phyloP scores from a whole-genome alignment of 2,888 invertebrate genomes.

The Callimorpha dominula region DNA sequence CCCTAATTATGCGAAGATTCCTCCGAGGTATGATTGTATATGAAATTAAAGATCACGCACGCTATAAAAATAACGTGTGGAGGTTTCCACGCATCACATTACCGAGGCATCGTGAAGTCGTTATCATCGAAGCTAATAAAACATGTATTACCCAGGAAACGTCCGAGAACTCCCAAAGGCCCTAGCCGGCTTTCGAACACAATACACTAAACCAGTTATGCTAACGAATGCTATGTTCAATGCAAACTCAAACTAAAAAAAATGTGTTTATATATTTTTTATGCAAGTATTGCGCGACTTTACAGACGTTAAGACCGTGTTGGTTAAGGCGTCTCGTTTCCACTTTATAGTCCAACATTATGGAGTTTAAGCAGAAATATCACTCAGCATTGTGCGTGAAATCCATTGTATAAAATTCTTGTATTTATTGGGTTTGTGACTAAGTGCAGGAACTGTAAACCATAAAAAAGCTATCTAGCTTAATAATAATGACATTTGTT shows the following conservation, averaged over 20 bases:
- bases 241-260: slow-evolving; percentile 1
- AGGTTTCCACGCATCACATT: no score
- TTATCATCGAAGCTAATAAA: neutral
- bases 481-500: no score
- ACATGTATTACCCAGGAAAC: neutral
- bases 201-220: neutral
- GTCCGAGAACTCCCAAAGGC: neutral
- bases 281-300: slow-evolving; percentile 41
- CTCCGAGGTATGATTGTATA: no score
- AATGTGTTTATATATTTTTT: slow-evolving; percentile 35
- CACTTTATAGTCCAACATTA: slow-evolving; percentile 26
- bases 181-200: no score
- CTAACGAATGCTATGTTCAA: neutral
- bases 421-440: neutral
- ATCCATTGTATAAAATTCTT: neutral
- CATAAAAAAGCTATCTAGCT: no score
- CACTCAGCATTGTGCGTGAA: neutral
- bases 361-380: slow-evolving; percentile 22
- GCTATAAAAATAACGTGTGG: no score
- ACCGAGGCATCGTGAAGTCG: neutral
- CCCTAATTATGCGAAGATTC: no score
- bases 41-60: no score
- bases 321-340: slow-evolving; percentile 46
- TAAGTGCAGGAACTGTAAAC: no score
- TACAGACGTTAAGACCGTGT: slow-evolving; percentile 41